Percentiles rank a stretch among this genome's conserved stretches.
phyloP scores from a whole-genome alignment of 1,140 invertebrate species.

The Polypedilum vanderplanki region DNA sequence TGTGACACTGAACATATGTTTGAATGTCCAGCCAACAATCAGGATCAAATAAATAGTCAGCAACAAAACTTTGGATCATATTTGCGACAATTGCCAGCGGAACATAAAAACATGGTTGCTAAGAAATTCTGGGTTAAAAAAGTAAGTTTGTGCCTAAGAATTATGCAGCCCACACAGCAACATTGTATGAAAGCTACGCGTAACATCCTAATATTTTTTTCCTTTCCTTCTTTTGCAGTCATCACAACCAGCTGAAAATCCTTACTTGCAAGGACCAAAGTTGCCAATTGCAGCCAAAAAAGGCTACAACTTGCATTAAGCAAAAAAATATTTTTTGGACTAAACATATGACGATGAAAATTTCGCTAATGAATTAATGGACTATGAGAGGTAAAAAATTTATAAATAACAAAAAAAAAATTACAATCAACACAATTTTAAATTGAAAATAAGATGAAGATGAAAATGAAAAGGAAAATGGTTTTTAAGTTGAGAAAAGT shows the following conservation, averaged over 20 bases:
- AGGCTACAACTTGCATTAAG: slow-evolving; percentile 58
- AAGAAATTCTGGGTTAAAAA: slow-evolving; percentile 69
- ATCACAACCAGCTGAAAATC: slow-evolving; percentile 58
- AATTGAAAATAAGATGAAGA: neutral
- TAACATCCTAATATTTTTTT: slow-evolving; percentile 15
- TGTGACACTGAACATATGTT: slow-evolving; percentile 99
- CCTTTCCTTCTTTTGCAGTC: slow-evolving; percentile 31
- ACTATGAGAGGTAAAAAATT: neutral
- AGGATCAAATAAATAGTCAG: slow-evolving; percentile 35
- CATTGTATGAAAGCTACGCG: neutral
- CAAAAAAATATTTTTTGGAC: slow-evolving; percentile 31
- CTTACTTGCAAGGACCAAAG: slow-evolving; percentile 71
- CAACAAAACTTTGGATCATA: slow-evolving; percentile 43
- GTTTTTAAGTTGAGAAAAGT: neutral
- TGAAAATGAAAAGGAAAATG: neutral
- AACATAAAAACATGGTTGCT: slow-evolving; percentile 65
- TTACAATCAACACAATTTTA: neutral
- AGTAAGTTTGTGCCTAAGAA: slow-evolving; percentile 38
- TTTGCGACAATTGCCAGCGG: slow-evolving; percentile 46
- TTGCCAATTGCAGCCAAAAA: slow-evolving; percentile 83
- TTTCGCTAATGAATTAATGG: neutral
- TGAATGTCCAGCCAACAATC: slow-evolving; percentile 60
- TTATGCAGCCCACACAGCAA: neutral
- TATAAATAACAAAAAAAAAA: neutral
- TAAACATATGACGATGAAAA: neutral